Conservation (phyloP, 2,113 vertebrate species). For the Poecilia latipinna region DNA sequence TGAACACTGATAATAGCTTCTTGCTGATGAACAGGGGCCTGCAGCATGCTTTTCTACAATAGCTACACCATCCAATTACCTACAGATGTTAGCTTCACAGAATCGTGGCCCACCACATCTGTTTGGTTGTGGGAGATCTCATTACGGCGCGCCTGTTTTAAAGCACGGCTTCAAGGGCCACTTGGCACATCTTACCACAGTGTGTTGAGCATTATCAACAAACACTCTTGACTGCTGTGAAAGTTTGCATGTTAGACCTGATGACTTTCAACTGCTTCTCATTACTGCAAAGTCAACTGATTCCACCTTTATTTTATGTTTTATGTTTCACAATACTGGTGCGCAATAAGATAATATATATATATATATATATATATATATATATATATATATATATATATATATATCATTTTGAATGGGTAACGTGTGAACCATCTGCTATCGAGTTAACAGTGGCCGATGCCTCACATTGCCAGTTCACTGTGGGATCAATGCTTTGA, state of each 20-base stretch:
- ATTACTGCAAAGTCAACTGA: not conserved
- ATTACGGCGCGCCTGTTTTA: slow-evolving; percentile 72
- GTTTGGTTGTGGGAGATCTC: slow-evolving; percentile 78
- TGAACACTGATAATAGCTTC: slow-evolving; percentile 76
- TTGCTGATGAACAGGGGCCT: slow-evolving; percentile 62
- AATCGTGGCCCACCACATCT: slow-evolving; percentile 75
- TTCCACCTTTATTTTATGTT: slow-evolving; percentile 10
- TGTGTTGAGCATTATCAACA: slow-evolving; percentile 71
- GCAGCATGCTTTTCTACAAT: slow-evolving; percentile 71
- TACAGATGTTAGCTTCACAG: slow-evolving; percentile 79
- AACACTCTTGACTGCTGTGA: slow-evolving; percentile 65
- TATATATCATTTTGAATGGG: not conserved
- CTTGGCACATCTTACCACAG: slow-evolving; percentile 71
- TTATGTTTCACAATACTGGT: not conserved
- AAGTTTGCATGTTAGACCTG: slow-evolving; percentile 55
- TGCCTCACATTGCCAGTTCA: too few relatives aligned
- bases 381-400: too few relatives aligned
- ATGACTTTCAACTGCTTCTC: slow-evolving; percentile 49
- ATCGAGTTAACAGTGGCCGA: not conserved
- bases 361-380: too few relatives aligned
- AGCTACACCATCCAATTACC: slow-evolving; percentile 77
- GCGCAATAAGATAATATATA: not conserved
- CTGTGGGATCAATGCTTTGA: not conserved
- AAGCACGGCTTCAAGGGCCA: slow-evolving; percentile 59
- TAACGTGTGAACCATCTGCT: not conserved